Conservation (phyloP, 1,140 invertebrate genomes). For the Bombus sylvicola region DNA sequence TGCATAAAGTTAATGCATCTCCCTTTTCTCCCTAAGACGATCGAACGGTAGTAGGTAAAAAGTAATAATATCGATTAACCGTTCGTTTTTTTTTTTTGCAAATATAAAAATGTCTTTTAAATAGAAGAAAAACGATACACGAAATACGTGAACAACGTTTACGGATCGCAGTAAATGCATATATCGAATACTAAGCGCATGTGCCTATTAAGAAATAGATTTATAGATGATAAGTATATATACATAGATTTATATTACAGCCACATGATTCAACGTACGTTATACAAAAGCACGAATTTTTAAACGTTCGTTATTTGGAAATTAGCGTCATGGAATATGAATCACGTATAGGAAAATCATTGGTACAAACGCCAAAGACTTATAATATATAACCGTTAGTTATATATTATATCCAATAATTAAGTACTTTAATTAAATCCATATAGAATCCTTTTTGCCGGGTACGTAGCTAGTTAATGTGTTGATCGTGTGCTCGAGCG, state of each 20-base stretch:
- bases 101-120: background rate
- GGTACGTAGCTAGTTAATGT: constrained; percentile 32
- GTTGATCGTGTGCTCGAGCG: constrained; percentile 27
- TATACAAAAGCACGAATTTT: constrained; percentile 20
- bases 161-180: background rate
- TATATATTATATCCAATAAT: constrained; percentile 45
- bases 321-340: constrained; percentile 19
- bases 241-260: constrained; percentile 22
- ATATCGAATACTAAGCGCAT: background rate
- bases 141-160: constrained; percentile 5
- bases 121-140: background rate
- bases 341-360: constrained; percentile 65
- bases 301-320: constrained; percentile 15
- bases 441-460: constrained; percentile 11
- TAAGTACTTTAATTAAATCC: constrained; percentile 44
- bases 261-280: constrained; percentile 2
- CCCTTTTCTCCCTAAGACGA: constrained; percentile 20
- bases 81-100: background rate
- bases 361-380: constrained; percentile 77
- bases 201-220: constrained; percentile 26
- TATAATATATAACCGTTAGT: constrained; percentile 60
- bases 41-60: background rate
- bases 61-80: background rate
- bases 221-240: constrained; percentile 23
- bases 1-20: background rate